These are phyloP conservation scores for Heliconius eleuchia DNA, from an alignment of 1,140 invertebrate genomes.

Conservation along the genomic window DNA sequence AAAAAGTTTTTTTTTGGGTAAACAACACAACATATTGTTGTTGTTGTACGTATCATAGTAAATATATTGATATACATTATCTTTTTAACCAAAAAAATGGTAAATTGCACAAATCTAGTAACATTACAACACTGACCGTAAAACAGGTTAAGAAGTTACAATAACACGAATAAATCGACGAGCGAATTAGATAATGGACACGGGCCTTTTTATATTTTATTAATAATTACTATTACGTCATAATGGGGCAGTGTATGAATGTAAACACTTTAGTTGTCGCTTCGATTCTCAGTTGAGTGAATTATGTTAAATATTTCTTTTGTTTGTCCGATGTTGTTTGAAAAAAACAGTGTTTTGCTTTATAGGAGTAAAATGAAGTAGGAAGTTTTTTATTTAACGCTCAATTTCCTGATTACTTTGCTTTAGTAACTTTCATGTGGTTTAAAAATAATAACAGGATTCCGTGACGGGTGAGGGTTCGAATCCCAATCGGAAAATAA, in stretches of 20 bases:
- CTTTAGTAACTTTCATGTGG: too few relatives aligned
- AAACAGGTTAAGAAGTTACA: conserved; percentile 32
- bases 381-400: background rate
- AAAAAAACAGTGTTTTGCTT: too few relatives aligned
- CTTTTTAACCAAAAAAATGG: background rate
- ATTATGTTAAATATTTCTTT: too few relatives aligned
- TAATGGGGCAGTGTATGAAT: background rate
- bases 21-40: too few relatives aligned
- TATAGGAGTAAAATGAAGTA: too few relatives aligned
- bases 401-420: background rate
- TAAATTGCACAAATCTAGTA: background rate
- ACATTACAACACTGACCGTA: conserved; percentile 23
- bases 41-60: too few relatives aligned
- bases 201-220: conserved; percentile 10
- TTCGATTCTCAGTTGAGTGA: background rate
- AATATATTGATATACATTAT: too few relatives aligned
- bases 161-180: conserved; percentile 18
- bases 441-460: too few relatives aligned
- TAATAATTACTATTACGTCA: background rate
- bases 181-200: conserved; percentile 3
- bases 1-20: too few relatives aligned
- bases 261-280: background rate
- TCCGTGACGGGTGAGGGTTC: too few relatives aligned
- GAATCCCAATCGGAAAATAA: too few relatives aligned
- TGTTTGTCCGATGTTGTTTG: too few relatives aligned